Evolutionary conservation across 2,113 vertebrate species (phyloP).

Genomic region (Perccottus glenii): DNA sequence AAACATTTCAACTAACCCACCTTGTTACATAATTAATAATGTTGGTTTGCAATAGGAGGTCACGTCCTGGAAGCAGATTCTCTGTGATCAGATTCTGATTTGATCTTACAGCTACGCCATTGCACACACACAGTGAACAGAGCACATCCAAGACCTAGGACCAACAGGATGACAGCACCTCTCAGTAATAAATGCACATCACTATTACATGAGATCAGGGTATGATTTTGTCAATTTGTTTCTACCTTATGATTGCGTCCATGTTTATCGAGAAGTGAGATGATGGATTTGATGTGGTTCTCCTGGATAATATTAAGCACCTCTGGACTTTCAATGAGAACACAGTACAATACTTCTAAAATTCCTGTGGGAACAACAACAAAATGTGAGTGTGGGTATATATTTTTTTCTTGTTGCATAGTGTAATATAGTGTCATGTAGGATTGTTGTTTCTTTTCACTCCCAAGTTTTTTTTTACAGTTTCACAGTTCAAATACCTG

Average conservation of each 20-base stretch:
- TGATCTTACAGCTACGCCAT: conserved; percentile 91
- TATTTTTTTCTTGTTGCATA: not conserved
- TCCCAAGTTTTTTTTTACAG: not conserved
- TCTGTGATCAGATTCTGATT: conserved; percentile 96
- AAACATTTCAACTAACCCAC: conserved; percentile 57
- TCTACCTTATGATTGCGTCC: conserved; percentile 93
- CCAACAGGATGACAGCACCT: conserved; percentile 5
- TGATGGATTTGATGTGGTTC: conserved; percentile 95
- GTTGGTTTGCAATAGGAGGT: conserved; percentile 90
- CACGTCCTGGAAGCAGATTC: conserved; percentile 90
- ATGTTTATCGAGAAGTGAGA: conserved; percentile 92
- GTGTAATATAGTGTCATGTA: not conserved
- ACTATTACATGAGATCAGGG: not conserved
- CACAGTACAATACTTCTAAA: conserved; percentile 93
- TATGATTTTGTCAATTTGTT: not conserved
- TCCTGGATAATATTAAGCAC: conserved; percentile 95
- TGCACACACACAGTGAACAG: conserved; percentile 93
- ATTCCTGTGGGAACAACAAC: conserved; percentile 79
- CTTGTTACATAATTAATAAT: conserved; percentile 93
- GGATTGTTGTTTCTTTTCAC: too few relatives aligned
- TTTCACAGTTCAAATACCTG: conserved; percentile 76
- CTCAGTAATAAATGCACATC: not conserved
- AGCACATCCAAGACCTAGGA: conserved; percentile 90
- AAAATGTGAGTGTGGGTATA: not conserved
- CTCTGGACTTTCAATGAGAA: conserved; percentile 93